These are phyloP conservation scores for Cotesia vestalis DNA, from an alignment of 1,140 invertebrate species.

Conservation along the genomic window DNA sequence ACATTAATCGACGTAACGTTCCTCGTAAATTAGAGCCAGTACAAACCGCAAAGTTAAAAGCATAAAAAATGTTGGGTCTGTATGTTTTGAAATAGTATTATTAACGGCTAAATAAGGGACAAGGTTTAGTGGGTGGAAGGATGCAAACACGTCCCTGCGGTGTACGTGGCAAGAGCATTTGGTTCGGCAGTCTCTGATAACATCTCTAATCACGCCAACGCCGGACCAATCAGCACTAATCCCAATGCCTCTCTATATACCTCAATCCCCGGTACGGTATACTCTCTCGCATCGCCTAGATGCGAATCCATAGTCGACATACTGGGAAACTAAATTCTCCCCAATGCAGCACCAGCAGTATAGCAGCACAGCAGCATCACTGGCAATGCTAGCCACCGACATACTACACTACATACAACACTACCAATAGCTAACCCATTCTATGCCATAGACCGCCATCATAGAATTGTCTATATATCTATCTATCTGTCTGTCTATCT, in stretches of 20 bases:
- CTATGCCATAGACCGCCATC: conserved; percentile 36
- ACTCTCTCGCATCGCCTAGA: conserved; percentile 43
- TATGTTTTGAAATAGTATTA: no score
- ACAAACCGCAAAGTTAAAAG: no score
- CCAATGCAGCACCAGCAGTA: not conserved
- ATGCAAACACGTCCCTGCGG: conserved; percentile 59
- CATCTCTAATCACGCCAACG: conserved; percentile 65
- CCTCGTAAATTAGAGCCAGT: no score
- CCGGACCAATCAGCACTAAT: conserved; percentile 65
- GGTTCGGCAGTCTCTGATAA: conserved; percentile 59
- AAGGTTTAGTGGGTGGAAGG: conserved; percentile 44
- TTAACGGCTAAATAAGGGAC: conserved; percentile 7
- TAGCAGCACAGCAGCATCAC: no score
- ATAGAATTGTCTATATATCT: conserved; percentile 28
- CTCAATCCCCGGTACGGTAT: conserved; percentile 46
- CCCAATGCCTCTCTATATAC: conserved; percentile 55
- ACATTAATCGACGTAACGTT: no score
- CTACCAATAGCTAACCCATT: conserved; percentile 41
- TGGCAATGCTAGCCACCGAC: not conserved
- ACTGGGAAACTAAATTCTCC: conserved; percentile 56
- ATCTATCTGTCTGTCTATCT: conserved; percentile 5
- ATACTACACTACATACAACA: conserved; percentile 27
- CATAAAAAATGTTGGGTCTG: no score
- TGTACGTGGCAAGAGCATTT: conserved; percentile 55
- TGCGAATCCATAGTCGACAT: conserved; percentile 42